Evolutionary conservation across 2,888 invertebrate species (phyloP).

Genomic region (Miltochrista miniata): DNA sequence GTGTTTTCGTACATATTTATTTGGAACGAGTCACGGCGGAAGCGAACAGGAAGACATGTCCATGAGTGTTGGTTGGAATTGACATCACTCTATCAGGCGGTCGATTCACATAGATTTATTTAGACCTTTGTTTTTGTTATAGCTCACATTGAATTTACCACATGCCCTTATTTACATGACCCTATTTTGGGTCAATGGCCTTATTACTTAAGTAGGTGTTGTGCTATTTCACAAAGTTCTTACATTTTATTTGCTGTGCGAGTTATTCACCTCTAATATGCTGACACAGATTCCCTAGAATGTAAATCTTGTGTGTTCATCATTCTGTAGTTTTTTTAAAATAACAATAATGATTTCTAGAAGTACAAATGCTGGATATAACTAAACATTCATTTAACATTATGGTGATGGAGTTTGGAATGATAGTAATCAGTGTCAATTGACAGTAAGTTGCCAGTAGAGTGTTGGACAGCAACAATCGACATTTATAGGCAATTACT

Average conservation of each 20-base stretch:
- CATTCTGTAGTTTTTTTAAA: too few species aligned
- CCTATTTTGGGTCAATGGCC: conserved; percentile 63
- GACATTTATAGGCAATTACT: too few species aligned
- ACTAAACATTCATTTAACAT: too few species aligned
- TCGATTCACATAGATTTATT: conserved; percentile 19
- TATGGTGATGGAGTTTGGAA: too few species aligned
- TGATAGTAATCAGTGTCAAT: too few species aligned
- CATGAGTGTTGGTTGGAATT: conserved; percentile 38
- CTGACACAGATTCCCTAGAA: conserved; percentile 12
- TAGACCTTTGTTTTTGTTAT: conserved; percentile 19
- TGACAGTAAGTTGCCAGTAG: too few species aligned
- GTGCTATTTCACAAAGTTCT: conserved; percentile 17
- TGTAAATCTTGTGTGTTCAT: too few species aligned
- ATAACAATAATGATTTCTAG: too few species aligned
- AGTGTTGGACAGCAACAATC: too few species aligned
- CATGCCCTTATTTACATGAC: conserved; percentile 53
- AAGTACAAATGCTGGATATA: too few species aligned
- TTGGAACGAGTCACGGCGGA: conserved; percentile 21
- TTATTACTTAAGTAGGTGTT: conserved; percentile 21
- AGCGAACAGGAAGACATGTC: conserved; percentile 41
- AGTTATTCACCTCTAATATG: conserved; percentile 22
- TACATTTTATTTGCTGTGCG: conserved; percentile 29
- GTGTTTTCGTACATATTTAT: conserved; percentile 16
- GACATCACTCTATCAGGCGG: conserved; percentile 23
- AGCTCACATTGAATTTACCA: conserved; percentile 14